Conservation (phyloP, 2,888 invertebrate species). For the Sthenelais limicola region DNA sequence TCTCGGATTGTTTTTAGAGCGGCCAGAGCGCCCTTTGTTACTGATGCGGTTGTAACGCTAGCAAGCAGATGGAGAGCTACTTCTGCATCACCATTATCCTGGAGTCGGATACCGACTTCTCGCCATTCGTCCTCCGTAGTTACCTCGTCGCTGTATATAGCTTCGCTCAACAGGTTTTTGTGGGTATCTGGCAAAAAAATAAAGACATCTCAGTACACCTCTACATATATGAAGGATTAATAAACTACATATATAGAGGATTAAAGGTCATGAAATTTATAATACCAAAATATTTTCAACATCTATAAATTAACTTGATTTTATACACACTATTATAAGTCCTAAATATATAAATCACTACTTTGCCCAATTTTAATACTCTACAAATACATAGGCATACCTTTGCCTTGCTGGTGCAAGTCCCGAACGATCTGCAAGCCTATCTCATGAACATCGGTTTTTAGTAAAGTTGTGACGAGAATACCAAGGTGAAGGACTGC, state of each 20-base stretch:
- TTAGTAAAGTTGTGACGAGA: slow-evolving; percentile 48
- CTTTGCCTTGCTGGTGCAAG: slow-evolving; percentile 7
- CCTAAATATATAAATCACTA: too few relatives aligned
- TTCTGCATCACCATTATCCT: slow-evolving; percentile 59
- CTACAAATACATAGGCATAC: too few relatives aligned
- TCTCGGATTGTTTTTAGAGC: neutral
- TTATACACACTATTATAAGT: too few relatives aligned
- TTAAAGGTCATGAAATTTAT: too few relatives aligned
- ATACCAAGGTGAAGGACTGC: slow-evolving; percentile 52
- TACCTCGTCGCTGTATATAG: slow-evolving; percentile 59
- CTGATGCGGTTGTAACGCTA: slow-evolving; percentile 52
- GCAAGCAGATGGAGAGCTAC: slow-evolving; percentile 60
- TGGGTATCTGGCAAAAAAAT: neutral
- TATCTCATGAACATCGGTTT: slow-evolving; percentile 45
- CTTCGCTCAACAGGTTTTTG: slow-evolving; percentile 48
- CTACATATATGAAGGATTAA: too few relatives aligned
- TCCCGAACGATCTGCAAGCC: slow-evolving; percentile 50
- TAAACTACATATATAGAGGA: too few relatives aligned
- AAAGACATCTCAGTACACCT: too few relatives aligned
- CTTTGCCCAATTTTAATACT: too few relatives aligned
- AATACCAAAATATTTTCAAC: too few relatives aligned
- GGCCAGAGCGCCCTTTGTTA: neutral
- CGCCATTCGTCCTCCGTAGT: slow-evolving; percentile 61
- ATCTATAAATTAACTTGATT: too few relatives aligned
- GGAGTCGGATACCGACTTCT: slow-evolving; percentile 56